Base-by-base conservation (phyloP, 2,797 vertebrate species). In the Acanthurus leucopareius region DNA sequence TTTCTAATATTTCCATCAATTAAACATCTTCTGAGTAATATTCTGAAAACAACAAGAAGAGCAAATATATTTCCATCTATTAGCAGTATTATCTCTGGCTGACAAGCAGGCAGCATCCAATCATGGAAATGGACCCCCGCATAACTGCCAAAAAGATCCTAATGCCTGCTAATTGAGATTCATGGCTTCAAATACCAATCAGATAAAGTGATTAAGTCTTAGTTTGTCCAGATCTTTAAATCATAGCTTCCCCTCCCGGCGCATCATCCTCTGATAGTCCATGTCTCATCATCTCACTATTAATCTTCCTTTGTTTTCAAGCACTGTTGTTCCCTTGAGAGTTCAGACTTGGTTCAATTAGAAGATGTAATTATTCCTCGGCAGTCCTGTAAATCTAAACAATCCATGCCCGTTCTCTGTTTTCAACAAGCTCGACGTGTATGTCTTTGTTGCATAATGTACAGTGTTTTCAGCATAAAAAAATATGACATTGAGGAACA, bases 231-330 rank as follows among this genome's bases (percentile, higher is more conserved):
- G 73, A 90, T 93, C 91, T 91, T 92, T 78, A 90, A 91, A 91
- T 86, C 84, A 74, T 44, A 48, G 84, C 88, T 80, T 87, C 84
- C 91, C 80, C 84, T 89, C 87, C 84, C 82, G 44, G 71, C 54
- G 56, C 67, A 83, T 91, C 83, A 53, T 86, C 85, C 69, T 89
- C 77, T 80, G 82, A 85, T 83, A 52, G 81, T 64, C 85, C 79
- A 77, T 10, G 74, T 90, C 90, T 89, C 87, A 89, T 93, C 86
- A 77, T 88, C 89, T 88, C 82, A 76, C 77, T 91, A 90, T 92
- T 93, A 92, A 93, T 93, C 91, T 88, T 66, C 82, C 86, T 90
- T 93, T 92, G 86, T 91, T 92, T 88, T 83, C 86, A 77, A 91
- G 87, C 81, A 3, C 19, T n/a, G 65, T 22, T n/a, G 53, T 73